Evolutionary conservation across 2,888 invertebrate genomes (phyloP), one percentile per base, ranked within the genome.

Genomic region (Podabrus alpinus): DNA sequence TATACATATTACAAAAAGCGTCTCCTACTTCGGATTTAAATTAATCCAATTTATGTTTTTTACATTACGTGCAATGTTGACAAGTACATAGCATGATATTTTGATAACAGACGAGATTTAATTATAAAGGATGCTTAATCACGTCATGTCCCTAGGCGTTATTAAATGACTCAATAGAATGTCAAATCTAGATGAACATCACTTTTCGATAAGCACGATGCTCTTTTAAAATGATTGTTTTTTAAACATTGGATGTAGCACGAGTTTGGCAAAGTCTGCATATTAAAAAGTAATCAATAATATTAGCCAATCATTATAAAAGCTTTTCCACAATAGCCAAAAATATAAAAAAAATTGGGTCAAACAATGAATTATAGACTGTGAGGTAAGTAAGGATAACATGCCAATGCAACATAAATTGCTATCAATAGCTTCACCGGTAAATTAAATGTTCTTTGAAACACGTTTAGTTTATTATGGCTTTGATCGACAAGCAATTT

Each of bases 101-200:
- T 67, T 66, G 66, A 71, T 71, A 71, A 71, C 66, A 71, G 66
- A 66, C 71, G 15, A 25, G 66, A 71, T 71, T 71, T 67, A 71
- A 71, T 71, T 66, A 71, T 62, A 45, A 17, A 59, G 71, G 71
- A 29, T 66, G 66, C 59, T 71, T 71, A 71, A 71, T 71, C 71
- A 71, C 71, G 71, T 17, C 71, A 24, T 71, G 71, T 66, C 71
- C 71, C 67, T 59, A 59, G 71, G 24, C 60, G 60, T 59, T 66
- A 71, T 71, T 71, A 71, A 71, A 24, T 45, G 17, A 66, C 66
- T 59, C 59, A 59, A 59, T 19, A 66, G 71, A 59, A 71, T 66
- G 59, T 71, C 59, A 71, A 71, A 71, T 21, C 21, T 66, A 16
- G 67, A 66, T 24, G 59, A 59, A 25, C 67, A 24, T 71, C 59